Base-by-base conservation (phyloP, 2,113 vertebrate species). In the Ellobius talpinus region DNA sequence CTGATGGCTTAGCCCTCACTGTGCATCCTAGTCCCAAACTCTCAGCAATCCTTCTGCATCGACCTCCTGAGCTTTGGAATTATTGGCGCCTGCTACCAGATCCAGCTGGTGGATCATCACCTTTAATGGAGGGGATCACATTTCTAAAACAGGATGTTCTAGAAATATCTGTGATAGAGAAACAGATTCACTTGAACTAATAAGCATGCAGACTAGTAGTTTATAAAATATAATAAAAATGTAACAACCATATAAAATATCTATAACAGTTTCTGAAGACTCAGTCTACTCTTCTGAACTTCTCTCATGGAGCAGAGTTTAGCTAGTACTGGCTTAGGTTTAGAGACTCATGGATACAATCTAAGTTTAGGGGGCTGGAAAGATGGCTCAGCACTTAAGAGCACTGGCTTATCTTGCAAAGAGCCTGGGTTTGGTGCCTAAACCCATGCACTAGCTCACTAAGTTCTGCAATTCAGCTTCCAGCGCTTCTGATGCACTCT, bases 141-240 rank as follows among this genome's bases (percentile, higher is more conserved):
- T 72, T 74, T 89, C 55, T 50, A n/a, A 42, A 78, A 72, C n/a
- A 84, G 5, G 0, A 72, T 74, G 72, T 94, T 90, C 42, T 68
- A 14, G 45, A 87, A 91, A 21, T 85, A 0, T 87, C 85, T 81
- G 14, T 96, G 52, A 33, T 70, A 66, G 74, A 93, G 33, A 17
- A 63, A 29, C 21, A 65, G 26, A 65, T 68, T 82, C 89, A 47
- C 84, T 88, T 88, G 78, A 58, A 79, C 93, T 78, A 92, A 47
- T 42, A 85, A 85, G 78, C 24, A 81, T 85, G 66, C 29, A n/a
- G 12, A n/a, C 50, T 12, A 86, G 36, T 68, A 89, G 23, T 65
- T 95, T 92, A 6, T 82, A 63, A 95, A 81, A 45, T 84, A 50
- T 29, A 55, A 45, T 88, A 89, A 95, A 55, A 95, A 66, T 52